Base-by-base conservation (phyloP, 2,797 vertebrate species). In the Neoniphon sammara region DNA sequence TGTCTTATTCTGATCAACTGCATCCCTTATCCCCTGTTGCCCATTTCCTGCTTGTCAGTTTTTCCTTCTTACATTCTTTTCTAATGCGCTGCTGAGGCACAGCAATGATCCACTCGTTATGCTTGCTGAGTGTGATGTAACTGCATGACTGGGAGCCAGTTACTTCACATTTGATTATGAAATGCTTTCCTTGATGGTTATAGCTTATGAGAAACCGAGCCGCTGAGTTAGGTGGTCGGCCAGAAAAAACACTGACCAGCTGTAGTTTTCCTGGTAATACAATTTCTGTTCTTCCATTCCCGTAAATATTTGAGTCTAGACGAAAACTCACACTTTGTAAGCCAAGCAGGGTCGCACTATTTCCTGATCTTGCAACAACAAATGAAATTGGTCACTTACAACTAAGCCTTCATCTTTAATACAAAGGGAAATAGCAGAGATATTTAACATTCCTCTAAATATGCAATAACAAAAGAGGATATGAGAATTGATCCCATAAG, bases 261-360 rank as follows among this genome's bases (percentile, higher is more conserved):
- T 74, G 73, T 36, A 59, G 47, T 61, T 25, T 50, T 55, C 50
- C 71, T 60, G 57, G 66, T 57, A 54, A 10, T 36, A 9, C 21
- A 1, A 4, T 31, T 47, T 11, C 34, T 11, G 23, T 44, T 76
- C 54, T 52, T 12, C 12, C 46, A 3, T 59, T 59, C 50, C 14
- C 53, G 23, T 68, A 88, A 81, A 89, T 90, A 89, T 88, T 88
- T 90, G 65, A 53, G 70, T 85, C 84, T 64, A 72, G 73, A 83
- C 67, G 23, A 82, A 68, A 61, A 9, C 0, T 39, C 44, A 62
- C 34, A 62, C 34, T 8, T 66, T 52, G 44, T 27, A 14, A 73
- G 50, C 85, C 80, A 65, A 34, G 53, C 12, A 73, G 14, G 57
- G 30, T 47, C 63, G 11, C 47, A 39, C 52, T 59, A 57, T 62